Evolutionary conservation across 2,113 vertebrate species (phyloP).

Genomic region (Antigone vipio): DNA sequence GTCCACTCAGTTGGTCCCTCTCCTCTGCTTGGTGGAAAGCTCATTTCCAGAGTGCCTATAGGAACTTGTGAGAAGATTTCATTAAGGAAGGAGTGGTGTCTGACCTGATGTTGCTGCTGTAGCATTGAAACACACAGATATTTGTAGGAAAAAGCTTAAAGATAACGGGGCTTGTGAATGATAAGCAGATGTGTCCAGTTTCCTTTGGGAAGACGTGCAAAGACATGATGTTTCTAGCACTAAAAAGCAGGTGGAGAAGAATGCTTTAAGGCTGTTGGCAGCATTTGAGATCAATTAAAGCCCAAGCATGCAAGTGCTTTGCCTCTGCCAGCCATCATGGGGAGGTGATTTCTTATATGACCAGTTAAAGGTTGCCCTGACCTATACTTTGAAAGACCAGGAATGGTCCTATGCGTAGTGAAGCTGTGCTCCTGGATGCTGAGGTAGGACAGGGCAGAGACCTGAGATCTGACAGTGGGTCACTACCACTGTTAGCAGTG

Average conservation of each 20-base stretch:
- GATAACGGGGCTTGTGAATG: not conserved
- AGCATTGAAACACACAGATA: not conserved
- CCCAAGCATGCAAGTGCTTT: not conserved
- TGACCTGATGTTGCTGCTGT: not conserved
- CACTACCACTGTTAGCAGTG: rapidly evolving
- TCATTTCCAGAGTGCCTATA: not conserved
- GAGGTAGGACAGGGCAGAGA: not conserved
- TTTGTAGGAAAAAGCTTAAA: not conserved
- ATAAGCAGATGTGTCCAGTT: rapidly evolving
- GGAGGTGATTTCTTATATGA: not conserved
- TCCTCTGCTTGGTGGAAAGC: not conserved
- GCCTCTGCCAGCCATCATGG: not conserved
- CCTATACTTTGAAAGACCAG: not conserved
- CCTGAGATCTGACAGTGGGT: not conserved
- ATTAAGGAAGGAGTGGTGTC: not conserved
- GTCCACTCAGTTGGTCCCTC: not conserved
- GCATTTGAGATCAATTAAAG: not conserved
- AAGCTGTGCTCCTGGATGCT: not conserved
- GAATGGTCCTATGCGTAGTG: not conserved
- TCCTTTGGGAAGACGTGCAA: not conserved
- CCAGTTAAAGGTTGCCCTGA: not conserved
- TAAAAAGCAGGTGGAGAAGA: not conserved
- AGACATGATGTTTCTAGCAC: not conserved
- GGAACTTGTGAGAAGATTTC: not conserved
- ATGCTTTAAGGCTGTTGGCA: not conserved